A percentile compares a stretch with the other conserved stretches of the same genome.
Conservation (phyloP, 2,888 invertebrate species). For the Crocallis elinguaria region DNA sequence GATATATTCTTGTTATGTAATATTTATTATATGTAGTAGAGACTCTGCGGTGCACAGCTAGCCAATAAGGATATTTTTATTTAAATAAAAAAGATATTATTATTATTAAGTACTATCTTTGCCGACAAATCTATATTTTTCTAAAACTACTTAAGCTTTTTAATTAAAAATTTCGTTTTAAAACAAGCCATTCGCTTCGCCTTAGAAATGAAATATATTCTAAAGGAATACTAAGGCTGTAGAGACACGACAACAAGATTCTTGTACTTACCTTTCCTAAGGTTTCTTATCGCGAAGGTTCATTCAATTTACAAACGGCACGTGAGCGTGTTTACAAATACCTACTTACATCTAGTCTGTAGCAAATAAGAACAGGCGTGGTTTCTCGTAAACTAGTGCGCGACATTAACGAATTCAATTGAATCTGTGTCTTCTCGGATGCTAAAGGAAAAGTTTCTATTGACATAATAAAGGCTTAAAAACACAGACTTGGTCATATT, state of each 20-base stretch:
- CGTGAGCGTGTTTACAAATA: conserved; percentile 21
- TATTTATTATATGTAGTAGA: too few species aligned
- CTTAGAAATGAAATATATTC: background rate
- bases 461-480: too few species aligned
- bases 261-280: conserved; percentile 35
- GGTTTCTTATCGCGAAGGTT: conserved; percentile 38
- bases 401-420: background rate
- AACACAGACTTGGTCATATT: too few species aligned
- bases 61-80: too few species aligned
- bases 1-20: too few species aligned
- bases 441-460: background rate
- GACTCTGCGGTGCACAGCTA: too few species aligned
- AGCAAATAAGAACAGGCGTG: conserved; percentile 6
- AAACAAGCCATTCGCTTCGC: too few species aligned
- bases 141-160: too few species aligned
- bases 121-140: too few species aligned
- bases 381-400: background rate
- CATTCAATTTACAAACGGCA: conserved; percentile 32
- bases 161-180: too few species aligned
- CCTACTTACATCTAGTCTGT: conserved; percentile 16
- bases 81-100: too few species aligned
- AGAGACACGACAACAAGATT: conserved; percentile 21
- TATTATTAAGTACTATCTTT: too few species aligned
- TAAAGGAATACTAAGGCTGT: conserved; percentile 5
- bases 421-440: background rate